Evolutionary conservation across 2,113 vertebrate species (phyloP).

Genomic region (Cisticola juncidis): DNA sequence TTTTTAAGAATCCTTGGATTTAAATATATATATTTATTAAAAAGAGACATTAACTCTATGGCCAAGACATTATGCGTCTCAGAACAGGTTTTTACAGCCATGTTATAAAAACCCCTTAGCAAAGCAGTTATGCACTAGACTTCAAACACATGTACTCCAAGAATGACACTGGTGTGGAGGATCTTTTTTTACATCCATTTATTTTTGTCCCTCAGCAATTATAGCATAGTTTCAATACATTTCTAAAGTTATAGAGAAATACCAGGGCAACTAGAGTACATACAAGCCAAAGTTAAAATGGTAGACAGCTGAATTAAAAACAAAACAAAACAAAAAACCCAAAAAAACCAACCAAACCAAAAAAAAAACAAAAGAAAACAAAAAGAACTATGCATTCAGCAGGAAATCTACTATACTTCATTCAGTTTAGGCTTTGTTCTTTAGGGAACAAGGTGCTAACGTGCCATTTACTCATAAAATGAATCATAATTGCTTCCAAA

Average conservation of each 20-base stretch:
- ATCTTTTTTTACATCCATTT: conserved; percentile 75
- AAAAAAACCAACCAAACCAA: too few relatives aligned
- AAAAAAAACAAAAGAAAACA: not conserved
- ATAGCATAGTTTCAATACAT: conserved; percentile 73
- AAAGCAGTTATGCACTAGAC: conserved; percentile 64
- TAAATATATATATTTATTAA: conserved; percentile 69
- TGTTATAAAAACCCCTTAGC: conserved; percentile 58
- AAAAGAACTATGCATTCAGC: conserved; percentile 56
- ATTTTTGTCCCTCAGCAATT: conserved; percentile 74
- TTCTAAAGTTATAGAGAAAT: conserved; percentile 75
- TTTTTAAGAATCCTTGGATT: conserved; percentile 54
- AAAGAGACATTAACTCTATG: conserved; percentile 56
- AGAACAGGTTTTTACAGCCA: conserved; percentile 63
- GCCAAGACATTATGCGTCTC: conserved; percentile 59
- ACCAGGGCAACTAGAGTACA: conserved; percentile 74
- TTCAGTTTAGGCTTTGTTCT: conserved; percentile 72
- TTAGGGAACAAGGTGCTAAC: conserved; percentile 77
- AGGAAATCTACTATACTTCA: conserved; percentile 65
- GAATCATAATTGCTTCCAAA: conserved; percentile 71
- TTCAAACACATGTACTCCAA: conserved; percentile 70
- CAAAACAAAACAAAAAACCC: not conserved
- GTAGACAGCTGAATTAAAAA: conserved; percentile 67
- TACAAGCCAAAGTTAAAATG: conserved; percentile 69
- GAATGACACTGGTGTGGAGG: conserved; percentile 72
- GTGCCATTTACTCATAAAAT: conserved; percentile 72